Percentiles rank a stretch among this genome's conserved stretches.
These are phyloP conservation scores for Sphinx pinastri DNA, from an alignment of 2,888 invertebrate species.

Conservation along the genomic window DNA sequence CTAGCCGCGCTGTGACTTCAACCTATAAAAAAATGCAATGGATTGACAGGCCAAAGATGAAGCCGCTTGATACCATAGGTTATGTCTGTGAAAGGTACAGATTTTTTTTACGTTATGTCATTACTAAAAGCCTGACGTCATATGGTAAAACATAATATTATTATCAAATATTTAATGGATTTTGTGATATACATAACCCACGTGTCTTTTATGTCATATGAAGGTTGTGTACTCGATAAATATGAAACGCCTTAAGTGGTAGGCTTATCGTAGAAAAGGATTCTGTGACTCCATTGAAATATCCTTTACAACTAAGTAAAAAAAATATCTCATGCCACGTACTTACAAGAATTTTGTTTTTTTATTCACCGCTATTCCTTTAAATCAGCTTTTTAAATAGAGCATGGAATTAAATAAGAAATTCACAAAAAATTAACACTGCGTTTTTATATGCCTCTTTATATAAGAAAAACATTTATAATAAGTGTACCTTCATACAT, in stretches of 20 bases:
- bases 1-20: too few species aligned
- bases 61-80: too few species aligned
- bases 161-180: too few species aligned
- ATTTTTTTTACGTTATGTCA: too few species aligned
- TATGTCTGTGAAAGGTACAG: too few species aligned
- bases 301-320: neutral
- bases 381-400: neutral
- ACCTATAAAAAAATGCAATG: too few species aligned
- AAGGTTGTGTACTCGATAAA: neutral
- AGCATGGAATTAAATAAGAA: neutral
- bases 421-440: neutral
- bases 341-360: slow-evolving; percentile 1
- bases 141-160: too few species aligned
- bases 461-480: too few species aligned
- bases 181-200: too few species aligned
- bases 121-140: too few species aligned
- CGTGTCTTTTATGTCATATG: neutral
- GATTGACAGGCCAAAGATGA: too few species aligned
- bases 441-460: too few species aligned
- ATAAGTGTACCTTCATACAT: neutral
- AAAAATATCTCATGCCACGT: slow-evolving; percentile 2
- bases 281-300: slow-evolving; percentile 19
- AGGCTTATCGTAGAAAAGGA: slow-evolving; percentile 7
- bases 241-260: neutral
- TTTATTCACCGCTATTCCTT: neutral